A percentile compares a stretch with the other conserved stretches of the same genome.
Evolutionary conservation across 2,113 vertebrate species (phyloP).

Genomic region (Channa argus): DNA sequence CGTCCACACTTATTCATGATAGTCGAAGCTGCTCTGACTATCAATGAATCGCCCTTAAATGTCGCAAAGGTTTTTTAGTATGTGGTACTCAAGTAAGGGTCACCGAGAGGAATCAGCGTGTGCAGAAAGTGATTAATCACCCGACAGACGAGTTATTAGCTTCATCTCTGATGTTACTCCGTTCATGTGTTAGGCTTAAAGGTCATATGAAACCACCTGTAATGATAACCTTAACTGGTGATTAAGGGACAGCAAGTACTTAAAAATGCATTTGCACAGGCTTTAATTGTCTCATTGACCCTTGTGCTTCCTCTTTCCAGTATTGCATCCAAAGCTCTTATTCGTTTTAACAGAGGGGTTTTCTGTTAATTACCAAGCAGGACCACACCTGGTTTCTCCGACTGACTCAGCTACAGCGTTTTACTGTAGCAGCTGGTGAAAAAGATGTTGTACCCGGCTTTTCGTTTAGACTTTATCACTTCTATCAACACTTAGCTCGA

Average conservation of each 20-base stretch:
- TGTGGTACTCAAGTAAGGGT: neutral
- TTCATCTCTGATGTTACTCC: slow-evolving; percentile 40
- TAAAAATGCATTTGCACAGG: slow-evolving; percentile 63
- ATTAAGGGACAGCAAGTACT: slow-evolving; percentile 67
- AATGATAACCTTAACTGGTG: slow-evolving; percentile 58
- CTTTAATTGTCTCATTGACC: slow-evolving; percentile 69
- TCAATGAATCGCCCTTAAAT: neutral
- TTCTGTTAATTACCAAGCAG: slow-evolving; percentile 51
- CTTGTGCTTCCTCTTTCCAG: slow-evolving; percentile 7
- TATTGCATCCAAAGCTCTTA: slow-evolving; percentile 19
- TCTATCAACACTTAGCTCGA: slow-evolving; percentile 24
- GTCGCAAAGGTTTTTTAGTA: neutral
- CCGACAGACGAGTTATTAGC: slow-evolving; percentile 39
- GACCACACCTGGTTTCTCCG: slow-evolving; percentile 37
- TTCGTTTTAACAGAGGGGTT: slow-evolving; percentile 43
- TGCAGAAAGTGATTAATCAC: slow-evolving; percentile 23
- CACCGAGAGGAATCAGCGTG: neutral
- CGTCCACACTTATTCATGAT: neutral
- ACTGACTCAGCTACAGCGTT: slow-evolving; percentile 3
- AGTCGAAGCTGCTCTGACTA: neutral
- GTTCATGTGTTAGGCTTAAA: slow-evolving; percentile 57
- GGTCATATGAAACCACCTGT: slow-evolving; percentile 45
- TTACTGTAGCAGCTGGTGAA: slow-evolving; percentile 6
- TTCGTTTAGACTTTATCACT: slow-evolving; percentile 31
- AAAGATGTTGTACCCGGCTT: slow-evolving; percentile 6